Conservation (phyloP, 1,140 invertebrate species). For the Trachymyrmex cornetzi region DNA sequence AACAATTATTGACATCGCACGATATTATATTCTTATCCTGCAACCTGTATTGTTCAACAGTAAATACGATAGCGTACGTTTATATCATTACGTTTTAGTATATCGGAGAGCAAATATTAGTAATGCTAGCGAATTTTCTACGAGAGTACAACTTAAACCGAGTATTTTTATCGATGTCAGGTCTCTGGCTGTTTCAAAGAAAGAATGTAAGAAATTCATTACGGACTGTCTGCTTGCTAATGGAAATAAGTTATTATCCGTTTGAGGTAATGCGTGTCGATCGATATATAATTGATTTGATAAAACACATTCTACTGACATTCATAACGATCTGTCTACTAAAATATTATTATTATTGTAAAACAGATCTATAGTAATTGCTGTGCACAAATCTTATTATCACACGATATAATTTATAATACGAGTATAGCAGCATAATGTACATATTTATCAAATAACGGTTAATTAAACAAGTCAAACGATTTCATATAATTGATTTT, state of each 20-base stretch:
- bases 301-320: no score
- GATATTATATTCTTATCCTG: not conserved
- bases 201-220: not conserved
- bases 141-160: constrained; percentile 21
- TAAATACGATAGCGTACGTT: not conserved
- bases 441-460: not conserved
- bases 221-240: not conserved
- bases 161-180: not conserved
- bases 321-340: no score
- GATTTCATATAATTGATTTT: not conserved
- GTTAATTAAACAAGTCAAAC: not conserved
- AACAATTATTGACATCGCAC: not conserved
- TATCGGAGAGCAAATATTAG: not conserved
- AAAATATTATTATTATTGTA: no score
- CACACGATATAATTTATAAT: no score
- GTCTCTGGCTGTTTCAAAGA: constrained; percentile 29
- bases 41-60: not conserved
- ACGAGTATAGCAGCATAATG: no score
- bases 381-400: no score
- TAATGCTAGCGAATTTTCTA: constrained; percentile 10
- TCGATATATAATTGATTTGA: no score
- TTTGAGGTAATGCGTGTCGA: constrained; percentile 3
- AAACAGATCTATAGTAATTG: no score
- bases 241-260: constrained; percentile 1
- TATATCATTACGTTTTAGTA: not conserved